These are phyloP conservation scores for Scylla paramamosain DNA, from an alignment of 1,140 invertebrate genomes.

Conservation along the genomic window DNA sequence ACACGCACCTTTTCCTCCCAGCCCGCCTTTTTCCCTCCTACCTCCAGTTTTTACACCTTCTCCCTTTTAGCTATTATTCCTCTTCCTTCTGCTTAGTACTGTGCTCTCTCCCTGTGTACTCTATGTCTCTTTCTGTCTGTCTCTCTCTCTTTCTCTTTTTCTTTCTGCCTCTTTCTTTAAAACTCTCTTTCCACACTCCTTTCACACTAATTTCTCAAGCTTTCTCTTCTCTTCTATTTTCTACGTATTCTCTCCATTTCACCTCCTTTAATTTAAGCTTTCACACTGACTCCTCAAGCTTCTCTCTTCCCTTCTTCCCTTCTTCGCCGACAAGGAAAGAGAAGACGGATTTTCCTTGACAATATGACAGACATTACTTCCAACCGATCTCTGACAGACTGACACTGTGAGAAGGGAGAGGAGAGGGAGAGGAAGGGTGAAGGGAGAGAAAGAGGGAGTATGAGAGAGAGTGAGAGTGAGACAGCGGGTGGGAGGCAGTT, in stretches of 20 bases:
- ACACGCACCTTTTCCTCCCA: neutral
- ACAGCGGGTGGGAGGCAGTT: neutral
- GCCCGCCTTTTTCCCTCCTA: neutral
- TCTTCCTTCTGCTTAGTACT: too few species aligned
- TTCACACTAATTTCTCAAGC: neutral
- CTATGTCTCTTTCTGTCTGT: too few species aligned
- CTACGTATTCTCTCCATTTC: neutral
- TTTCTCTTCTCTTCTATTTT: neutral
- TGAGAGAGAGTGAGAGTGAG: neutral
- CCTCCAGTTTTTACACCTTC: neutral
- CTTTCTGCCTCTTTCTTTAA: too few species aligned
- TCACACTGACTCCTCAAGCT: neutral
- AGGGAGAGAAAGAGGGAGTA: neutral
- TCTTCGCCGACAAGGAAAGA: too few species aligned
- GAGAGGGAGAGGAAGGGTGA: neutral
- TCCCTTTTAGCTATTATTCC: too few species aligned
- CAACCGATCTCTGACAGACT: neutral
- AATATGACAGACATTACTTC: too few species aligned
- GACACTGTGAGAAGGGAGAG: neutral
- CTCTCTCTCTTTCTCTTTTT: too few species aligned
- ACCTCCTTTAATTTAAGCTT: neutral
- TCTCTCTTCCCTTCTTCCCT: too few species aligned
- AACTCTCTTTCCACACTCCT: too few species aligned
- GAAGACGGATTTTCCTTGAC: too few species aligned
- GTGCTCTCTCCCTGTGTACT: too few species aligned